A percentile compares a stretch with the other conserved stretches of the same genome.
These are phyloP conservation scores for Tangara arthus DNA, from an alignment of 2,797 vertebrate species.

Conservation along the genomic window DNA sequence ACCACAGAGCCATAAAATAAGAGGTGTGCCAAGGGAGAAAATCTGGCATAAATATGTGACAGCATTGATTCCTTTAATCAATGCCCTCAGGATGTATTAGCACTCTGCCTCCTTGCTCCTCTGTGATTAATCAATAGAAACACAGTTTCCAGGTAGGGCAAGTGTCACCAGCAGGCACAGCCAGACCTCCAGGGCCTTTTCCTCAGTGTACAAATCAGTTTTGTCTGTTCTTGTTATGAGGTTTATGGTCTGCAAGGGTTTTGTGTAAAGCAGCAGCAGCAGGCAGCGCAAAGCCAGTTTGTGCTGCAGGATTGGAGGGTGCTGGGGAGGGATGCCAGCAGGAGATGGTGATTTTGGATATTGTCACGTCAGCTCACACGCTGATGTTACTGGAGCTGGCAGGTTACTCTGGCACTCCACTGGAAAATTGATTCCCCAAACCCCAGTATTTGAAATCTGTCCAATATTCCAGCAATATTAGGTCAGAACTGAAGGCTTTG, in stretches of 20 bases:
- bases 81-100: constrained; percentile 23
- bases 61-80: constrained; percentile 18
- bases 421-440: neutral
- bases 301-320: neutral
- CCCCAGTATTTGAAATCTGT: neutral
- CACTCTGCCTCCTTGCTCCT: neutral
- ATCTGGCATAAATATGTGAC: constrained; percentile 5
- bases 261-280: neutral
- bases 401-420: neutral
- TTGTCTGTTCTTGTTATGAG: neutral
- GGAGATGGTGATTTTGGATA: neutral
- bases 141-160: constrained; percentile 13
- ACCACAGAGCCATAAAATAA: neutral
- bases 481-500: neutral
- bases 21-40: constrained; percentile 9
- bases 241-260: neutral
- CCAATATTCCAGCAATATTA: neutral
- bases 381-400: neutral
- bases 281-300: neutral
- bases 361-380: neutral
- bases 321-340: neutral
- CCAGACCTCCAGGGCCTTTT: neutral
- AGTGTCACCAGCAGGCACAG: constrained; percentile 18
- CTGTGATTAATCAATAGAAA: constrained; percentile 29
- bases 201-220: neutral